Conservation (phyloP, 2,888 invertebrate species). For the Rhopalosiphum nymphaeae region DNA sequence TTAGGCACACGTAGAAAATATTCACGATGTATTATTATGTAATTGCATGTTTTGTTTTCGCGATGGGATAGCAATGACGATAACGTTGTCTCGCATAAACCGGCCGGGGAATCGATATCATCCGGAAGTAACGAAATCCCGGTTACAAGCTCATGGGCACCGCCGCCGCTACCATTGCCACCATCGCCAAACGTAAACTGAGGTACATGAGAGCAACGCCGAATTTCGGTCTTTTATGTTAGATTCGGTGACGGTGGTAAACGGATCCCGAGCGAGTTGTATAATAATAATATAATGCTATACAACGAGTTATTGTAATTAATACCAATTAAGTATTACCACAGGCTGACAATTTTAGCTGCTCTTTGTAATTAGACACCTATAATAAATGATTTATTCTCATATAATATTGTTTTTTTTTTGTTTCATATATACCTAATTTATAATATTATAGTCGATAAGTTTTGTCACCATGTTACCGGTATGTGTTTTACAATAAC, state of each 20-base stretch:
- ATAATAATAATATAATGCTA: not conserved
- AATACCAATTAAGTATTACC: no score
- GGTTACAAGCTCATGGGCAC: not conserved
- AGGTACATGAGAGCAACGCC: not conserved
- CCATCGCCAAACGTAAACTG: not conserved
- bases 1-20: not conserved
- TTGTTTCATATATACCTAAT: not conserved
- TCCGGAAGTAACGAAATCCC: conserved; percentile 45
- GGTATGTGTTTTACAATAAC: not conserved
- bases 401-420: not conserved
- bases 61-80: not conserved
- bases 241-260: not conserved
- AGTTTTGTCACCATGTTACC: not conserved
- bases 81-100: not conserved
- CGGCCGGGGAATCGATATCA: conserved; percentile 31
- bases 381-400: not conserved
- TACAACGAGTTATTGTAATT: not conserved
- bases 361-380: not conserved
- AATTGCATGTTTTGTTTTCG: not conserved
- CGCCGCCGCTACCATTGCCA: not conserved
- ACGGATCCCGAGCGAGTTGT: not conserved
- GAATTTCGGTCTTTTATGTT: not conserved
- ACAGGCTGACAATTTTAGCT: not conserved
- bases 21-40: not conserved
- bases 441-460: not conserved